Evolutionary conservation across 1,140 invertebrate genomes (phyloP).

Genomic region (Paraescarpia echinospica): DNA sequence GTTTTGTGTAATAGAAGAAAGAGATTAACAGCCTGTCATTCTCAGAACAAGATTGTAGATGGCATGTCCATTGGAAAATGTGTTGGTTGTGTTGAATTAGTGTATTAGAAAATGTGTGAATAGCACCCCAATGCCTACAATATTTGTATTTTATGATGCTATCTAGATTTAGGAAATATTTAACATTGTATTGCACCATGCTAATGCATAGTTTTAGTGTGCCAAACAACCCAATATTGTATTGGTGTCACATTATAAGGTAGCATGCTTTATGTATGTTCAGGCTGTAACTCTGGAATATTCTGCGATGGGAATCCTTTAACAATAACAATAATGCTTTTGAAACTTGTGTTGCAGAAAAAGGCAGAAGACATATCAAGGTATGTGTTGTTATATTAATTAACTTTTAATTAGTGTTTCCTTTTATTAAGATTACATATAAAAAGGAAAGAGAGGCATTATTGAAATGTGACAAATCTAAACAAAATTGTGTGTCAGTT

Average conservation of each 20-base stretch:
- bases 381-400: neutral
- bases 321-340: neutral
- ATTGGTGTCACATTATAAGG: neutral
- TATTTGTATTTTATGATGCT: neutral
- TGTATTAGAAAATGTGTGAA: too few relatives aligned
- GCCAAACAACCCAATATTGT: neutral
- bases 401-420: neutral
- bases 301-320: neutral
- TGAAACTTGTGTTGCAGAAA: constrained; percentile 5
- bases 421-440: neutral
- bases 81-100: too few relatives aligned
- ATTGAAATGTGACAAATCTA: neutral
- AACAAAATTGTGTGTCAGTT: neutral
- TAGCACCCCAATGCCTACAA: too few relatives aligned
- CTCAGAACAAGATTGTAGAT: too few relatives aligned
- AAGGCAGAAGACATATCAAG: neutral
- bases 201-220: neutral
- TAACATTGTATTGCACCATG: neutral
- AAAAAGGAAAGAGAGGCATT: neutral
- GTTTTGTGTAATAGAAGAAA: too few relatives aligned
- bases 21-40: too few relatives aligned
- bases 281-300: neutral
- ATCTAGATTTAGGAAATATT: neutral
- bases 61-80: too few relatives aligned
- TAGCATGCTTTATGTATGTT: neutral